Percentiles rank a stretch among this genome's conserved stretches.
Conservation (phyloP, 1,140 invertebrate species). For the Anagrus nilaparvatae region DNA sequence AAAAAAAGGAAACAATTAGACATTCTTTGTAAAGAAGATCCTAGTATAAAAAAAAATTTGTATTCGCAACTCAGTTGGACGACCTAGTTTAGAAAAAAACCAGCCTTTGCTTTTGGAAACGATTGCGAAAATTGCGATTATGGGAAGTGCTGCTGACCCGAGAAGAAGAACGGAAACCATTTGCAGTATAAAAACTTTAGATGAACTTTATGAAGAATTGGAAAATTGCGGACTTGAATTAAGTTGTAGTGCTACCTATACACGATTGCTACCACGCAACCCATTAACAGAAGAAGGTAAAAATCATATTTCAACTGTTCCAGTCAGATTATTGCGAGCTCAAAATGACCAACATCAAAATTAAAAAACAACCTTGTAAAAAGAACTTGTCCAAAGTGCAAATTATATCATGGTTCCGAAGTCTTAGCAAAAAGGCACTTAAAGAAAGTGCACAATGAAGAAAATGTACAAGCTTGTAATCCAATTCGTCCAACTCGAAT, state of each 20-base stretch:
- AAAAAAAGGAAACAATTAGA: no score
- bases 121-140: no score
- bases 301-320: slow-evolving; percentile 6
- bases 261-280: slow-evolving; percentile 2
- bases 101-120: no score
- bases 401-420: slow-evolving; percentile 1
- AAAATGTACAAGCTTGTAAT: neutral
- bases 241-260: slow-evolving; percentile 3
- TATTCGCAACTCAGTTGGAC: no score
- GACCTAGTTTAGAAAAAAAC: no score
- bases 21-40: no score
- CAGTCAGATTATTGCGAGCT: slow-evolving; percentile 5
- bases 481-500: neutral
- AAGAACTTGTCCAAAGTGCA: slow-evolving; percentile 1
- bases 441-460: neutral
- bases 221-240: neutral
- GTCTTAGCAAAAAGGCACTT: neutral
- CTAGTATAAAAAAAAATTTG: no score
- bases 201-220: slow-evolving; percentile 3
- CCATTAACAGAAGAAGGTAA: neutral
- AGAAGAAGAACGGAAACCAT: no score
- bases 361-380: neutral
- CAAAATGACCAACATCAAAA: no score
- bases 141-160: no score
- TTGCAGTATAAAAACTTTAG: no score